Evolutionary conservation across 2,888 invertebrate species (phyloP).

Genomic region (Acleris emargana): DNA sequence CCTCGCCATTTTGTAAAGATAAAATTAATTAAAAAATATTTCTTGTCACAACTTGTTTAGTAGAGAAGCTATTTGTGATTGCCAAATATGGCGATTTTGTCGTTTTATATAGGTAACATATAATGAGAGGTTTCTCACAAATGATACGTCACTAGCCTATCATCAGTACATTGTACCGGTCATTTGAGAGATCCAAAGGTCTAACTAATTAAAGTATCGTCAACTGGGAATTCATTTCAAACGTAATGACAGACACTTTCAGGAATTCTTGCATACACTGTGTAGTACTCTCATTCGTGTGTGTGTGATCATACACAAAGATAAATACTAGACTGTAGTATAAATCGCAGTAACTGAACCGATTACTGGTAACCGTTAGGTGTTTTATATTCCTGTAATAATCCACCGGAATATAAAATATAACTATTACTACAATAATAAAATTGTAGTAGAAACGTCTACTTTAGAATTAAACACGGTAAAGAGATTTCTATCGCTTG

Average conservation of each 20-base stretch:
- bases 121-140: not conserved
- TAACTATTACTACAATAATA: not conserved
- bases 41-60: conserved; percentile 4
- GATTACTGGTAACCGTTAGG: too few species aligned
- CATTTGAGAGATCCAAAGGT: conserved; percentile 19
- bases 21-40: conserved; percentile 5
- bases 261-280: too few species aligned
- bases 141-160: conserved; percentile 16
- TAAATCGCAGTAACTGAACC: too few species aligned
- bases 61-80: conserved; percentile 10
- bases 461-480: conserved; percentile 9
- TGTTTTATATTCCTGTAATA: too few species aligned
- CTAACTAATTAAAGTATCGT: not conserved
- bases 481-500: conserved; percentile 15
- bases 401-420: not conserved
- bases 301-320: too few species aligned
- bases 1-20: conserved; percentile 52
- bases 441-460: conserved; percentile 2
- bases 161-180: conserved; percentile 11
- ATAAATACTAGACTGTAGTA: too few species aligned
- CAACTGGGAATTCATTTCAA: not conserved
- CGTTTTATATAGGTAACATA: conserved; percentile 24
- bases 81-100: conserved; percentile 10
- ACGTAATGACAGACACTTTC: too few species aligned
- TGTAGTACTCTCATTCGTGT: too few species aligned